These are phyloP conservation scores for Aphrophora alni DNA, from an alignment of 2,888 invertebrate genomes.

Conservation along the genomic window DNA sequence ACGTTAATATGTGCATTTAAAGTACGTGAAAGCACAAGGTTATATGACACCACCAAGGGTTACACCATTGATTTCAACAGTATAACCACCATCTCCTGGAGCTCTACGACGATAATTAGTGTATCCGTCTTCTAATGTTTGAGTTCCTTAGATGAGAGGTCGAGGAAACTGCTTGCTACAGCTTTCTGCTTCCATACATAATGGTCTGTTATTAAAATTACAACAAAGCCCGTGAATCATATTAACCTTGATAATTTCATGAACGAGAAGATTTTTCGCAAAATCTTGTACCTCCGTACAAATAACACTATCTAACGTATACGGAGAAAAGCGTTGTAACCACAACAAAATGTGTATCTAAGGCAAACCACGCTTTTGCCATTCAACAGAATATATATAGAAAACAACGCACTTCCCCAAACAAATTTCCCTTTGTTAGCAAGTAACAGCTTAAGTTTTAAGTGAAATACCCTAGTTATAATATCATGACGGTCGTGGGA, in stretches of 20 bases:
- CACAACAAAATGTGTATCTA: neutral
- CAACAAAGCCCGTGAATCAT: neutral
- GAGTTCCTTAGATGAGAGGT: too few relatives aligned
- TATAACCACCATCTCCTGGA: too few relatives aligned
- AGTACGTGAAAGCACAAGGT: too few relatives aligned
- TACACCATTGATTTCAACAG: too few relatives aligned
- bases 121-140: too few relatives aligned
- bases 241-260: neutral
- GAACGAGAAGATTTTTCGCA: neutral
- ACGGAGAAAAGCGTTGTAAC: neutral
- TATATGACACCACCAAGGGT: too few relatives aligned
- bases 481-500: neutral
- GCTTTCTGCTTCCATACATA: neutral
- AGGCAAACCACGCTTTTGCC: neutral
- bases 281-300: neutral
- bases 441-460: neutral
- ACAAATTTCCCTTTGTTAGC: neutral
- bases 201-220: neutral
- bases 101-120: too few relatives aligned
- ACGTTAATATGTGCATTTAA: too few relatives aligned
- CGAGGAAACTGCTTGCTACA: too few relatives aligned
- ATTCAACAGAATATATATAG: neutral
- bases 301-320: neutral
- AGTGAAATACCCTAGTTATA: neutral
- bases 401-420: neutral